A percentile compares a stretch with the other conserved stretches of the same genome.
Evolutionary conservation across 2,888 invertebrate genomes (phyloP).

Genomic region (Lasioglossum figueresi): DNA sequence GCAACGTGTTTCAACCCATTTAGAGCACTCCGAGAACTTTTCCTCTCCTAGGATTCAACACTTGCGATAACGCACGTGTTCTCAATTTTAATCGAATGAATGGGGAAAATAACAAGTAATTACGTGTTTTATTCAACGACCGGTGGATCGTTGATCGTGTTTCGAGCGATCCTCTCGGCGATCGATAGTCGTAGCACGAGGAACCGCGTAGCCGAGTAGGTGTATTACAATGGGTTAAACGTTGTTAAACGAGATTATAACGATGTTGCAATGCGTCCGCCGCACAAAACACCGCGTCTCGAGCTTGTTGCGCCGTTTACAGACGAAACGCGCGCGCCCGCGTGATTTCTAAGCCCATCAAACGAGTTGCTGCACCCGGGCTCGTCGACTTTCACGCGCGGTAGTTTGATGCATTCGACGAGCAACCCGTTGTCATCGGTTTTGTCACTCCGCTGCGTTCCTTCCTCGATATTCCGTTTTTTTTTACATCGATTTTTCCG

Average conservation of each 20-base stretch:
- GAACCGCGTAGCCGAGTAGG: conserved; percentile 15
- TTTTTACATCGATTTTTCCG: background rate
- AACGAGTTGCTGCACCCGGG: conserved; percentile 15
- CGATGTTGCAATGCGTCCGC: conserved; percentile 23
- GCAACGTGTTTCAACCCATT: conserved; percentile 1
- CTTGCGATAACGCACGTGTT: background rate
- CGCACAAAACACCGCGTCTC: conserved; percentile 12
- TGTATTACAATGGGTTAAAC: conserved; percentile 39
- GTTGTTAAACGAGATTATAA: conserved; percentile 6
- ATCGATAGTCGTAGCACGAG: conserved; percentile 11
- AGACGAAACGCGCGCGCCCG: conserved; percentile 3
- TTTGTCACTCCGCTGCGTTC: conserved; percentile 7
- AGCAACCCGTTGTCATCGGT: conserved; percentile 5
- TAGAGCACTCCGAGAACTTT: background rate
- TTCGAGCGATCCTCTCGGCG: background rate
- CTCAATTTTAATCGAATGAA: background rate
- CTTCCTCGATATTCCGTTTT: background rate
- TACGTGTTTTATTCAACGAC: background rate
- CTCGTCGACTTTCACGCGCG: conserved; percentile 12
- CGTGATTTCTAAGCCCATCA: conserved; percentile 8
- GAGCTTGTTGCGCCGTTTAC: background rate
- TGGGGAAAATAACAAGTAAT: background rate
- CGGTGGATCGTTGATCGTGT: background rate
- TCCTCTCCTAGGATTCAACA: conserved; percentile 1
- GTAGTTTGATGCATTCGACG: background rate